Evolutionary conservation across 2,888 invertebrate genomes (phyloP).

Genomic region (Xestobium rufovillosum): DNA sequence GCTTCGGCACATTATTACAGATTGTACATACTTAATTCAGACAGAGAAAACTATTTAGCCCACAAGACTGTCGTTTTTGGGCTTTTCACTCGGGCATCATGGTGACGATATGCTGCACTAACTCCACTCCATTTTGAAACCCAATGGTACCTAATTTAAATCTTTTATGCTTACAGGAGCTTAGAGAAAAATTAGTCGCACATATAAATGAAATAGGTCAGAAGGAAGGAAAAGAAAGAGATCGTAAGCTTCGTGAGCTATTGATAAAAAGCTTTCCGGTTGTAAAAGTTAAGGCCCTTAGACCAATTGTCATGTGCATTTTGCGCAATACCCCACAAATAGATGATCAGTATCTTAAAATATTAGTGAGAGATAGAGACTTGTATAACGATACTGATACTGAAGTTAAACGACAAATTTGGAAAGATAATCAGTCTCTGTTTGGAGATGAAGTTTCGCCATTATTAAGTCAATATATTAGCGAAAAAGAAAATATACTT

Average conservation of each 20-base stretch:
- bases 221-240: slow-evolving; percentile 63
- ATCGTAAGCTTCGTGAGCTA: slow-evolving; percentile 82
- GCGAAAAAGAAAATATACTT: slow-evolving; percentile 86
- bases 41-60: not conserved
- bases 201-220: slow-evolving; percentile 79
- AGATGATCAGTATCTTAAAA: slow-evolving; percentile 78
- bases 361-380: slow-evolving; percentile 75
- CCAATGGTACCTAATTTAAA: not conserved
- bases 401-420: slow-evolving; percentile 95
- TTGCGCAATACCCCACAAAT: slow-evolving; percentile 88
- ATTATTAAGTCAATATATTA: slow-evolving; percentile 83
- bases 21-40: not conserved
- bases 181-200: slow-evolving; percentile 63
- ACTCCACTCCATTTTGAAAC: slow-evolving; percentile 3
- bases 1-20: not conserved
- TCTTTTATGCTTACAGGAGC: slow-evolving; percentile 40
- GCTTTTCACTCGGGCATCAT: too few species aligned
- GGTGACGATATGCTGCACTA: too few species aligned
- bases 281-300: slow-evolving; percentile 79
- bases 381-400: slow-evolving; percentile 91
- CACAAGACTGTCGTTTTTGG: too few species aligned
- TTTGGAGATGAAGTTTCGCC: slow-evolving; percentile 98
- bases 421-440: slow-evolving; percentile 94
- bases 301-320: slow-evolving; percentile 93
- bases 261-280: slow-evolving; percentile 90